A percentile compares a stretch with the other conserved stretches of the same genome.
These are phyloP conservation scores for Pygmarrhopalites habei DNA, from an alignment of 1,140 invertebrate genomes.

Conservation along the genomic window DNA sequence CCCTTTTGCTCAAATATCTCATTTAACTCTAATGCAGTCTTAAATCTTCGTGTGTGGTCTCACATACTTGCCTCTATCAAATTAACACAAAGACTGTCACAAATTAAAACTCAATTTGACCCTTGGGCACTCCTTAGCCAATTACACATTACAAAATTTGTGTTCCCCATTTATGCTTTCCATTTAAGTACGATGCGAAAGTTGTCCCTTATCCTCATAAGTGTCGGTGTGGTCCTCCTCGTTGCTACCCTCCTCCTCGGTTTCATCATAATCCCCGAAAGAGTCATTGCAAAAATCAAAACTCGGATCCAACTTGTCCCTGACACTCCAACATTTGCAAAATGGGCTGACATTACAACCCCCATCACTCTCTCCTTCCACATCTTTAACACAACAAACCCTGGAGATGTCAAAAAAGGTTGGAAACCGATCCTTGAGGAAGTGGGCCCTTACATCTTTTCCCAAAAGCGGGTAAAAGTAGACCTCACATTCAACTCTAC, in stretches of 20 bases:
- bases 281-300: conserved; percentile 1
- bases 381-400: conserved; percentile 80
- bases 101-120: too few species aligned
- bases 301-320: not conserved
- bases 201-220: not conserved
- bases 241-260: not conserved
- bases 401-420: conserved; percentile 61
- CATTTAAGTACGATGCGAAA: too few species aligned
- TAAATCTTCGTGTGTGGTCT: too few species aligned
- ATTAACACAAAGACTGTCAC: too few species aligned
- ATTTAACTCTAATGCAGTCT: too few species aligned
- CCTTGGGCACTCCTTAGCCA: too few species aligned
- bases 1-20: too few species aligned
- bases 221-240: not conserved
- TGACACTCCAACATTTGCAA: not conserved
- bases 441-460: conserved; percentile 51
- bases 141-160: too few species aligned
- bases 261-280: not conserved
- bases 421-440: conserved; percentile 50
- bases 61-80: too few species aligned
- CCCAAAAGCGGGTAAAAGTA: conserved; percentile 21
- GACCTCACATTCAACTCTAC: conserved; percentile 27
- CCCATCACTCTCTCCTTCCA: conserved; percentile 45
- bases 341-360: conserved; percentile 3
- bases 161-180: too few species aligned